Conservation (phyloP, 2,888 invertebrate species). For the Amphipoea oculea region DNA sequence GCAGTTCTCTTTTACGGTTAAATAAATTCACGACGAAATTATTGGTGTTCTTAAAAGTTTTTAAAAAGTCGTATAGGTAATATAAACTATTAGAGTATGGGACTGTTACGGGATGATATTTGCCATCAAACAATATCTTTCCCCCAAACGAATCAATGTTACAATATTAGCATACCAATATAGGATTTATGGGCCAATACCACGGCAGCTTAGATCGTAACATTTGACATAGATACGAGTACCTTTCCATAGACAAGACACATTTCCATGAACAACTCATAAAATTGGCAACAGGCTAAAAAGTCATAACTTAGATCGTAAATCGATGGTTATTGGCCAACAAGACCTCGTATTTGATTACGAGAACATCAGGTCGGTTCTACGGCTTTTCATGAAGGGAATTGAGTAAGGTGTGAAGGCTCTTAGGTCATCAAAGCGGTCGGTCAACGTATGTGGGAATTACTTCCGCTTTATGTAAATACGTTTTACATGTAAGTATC, state of each 20-base stretch:
- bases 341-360: constrained; percentile 45
- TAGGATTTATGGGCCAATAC: constrained; percentile 3
- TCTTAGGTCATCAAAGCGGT: constrained; percentile 31
- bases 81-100: not conserved
- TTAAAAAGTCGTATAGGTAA: no score
- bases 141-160: constrained; percentile 23
- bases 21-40: no score
- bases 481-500: not conserved
- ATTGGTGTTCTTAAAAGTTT: no score
- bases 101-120: not conserved
- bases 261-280: constrained; percentile 49
- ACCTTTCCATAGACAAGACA: constrained; percentile 30
- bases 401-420: constrained; percentile 43
- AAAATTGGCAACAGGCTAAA: constrained; percentile 72
- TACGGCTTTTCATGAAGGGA: constrained; percentile 28
- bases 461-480: not conserved
- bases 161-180: not conserved
- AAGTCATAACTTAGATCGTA: constrained; percentile 69
- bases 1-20: not conserved
- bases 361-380: constrained; percentile 10
- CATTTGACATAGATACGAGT: constrained; percentile 48
- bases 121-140: constrained; percentile 2
- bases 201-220: not conserved
- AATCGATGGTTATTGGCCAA: constrained; percentile 56
- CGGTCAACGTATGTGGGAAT: constrained; percentile 21